These are phyloP conservation scores for Nemurella pictetii DNA, from an alignment of 2,888 invertebrate genomes.

Conservation along the genomic window DNA sequence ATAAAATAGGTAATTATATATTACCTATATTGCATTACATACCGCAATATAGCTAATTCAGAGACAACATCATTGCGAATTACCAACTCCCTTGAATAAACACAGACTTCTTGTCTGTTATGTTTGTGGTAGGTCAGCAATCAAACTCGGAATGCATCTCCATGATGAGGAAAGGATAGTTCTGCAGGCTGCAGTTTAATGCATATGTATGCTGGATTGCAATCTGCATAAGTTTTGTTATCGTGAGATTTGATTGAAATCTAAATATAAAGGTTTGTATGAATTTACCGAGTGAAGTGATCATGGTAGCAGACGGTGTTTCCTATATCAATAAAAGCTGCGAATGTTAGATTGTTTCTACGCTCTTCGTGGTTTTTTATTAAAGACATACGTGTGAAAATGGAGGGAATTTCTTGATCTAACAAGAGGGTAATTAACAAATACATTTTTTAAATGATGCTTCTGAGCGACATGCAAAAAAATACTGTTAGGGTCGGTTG, in stretches of 20 bases:
- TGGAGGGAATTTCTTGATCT: background rate
- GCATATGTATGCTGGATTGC: background rate
- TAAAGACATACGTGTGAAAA: background rate
- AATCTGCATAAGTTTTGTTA: background rate
- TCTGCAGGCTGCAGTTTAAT: background rate
- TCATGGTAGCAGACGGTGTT: background rate
- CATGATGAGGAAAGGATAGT: background rate
- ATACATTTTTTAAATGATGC: too few species aligned
- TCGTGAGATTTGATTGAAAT: background rate
- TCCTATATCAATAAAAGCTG: background rate
- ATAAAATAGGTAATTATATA: background rate
- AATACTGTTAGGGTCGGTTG: too few species aligned
- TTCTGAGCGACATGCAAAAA: too few species aligned
- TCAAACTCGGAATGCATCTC: background rate
- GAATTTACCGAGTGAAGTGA: background rate
- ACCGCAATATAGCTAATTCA: background rate
- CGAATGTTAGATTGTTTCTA: background rate
- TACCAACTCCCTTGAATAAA: conserved; percentile 10
- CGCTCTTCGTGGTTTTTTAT: background rate
- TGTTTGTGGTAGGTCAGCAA: conserved; percentile 16
- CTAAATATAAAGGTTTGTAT: background rate
- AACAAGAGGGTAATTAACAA: background rate
- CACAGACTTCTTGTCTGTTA: background rate
- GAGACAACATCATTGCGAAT: background rate
- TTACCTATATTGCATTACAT: background rate